A percentile compares a stretch with the other conserved stretches of the same genome.
Evolutionary conservation across 2,113 vertebrate species (phyloP).

Genomic region (Leptodactylus fuscus): DNA sequence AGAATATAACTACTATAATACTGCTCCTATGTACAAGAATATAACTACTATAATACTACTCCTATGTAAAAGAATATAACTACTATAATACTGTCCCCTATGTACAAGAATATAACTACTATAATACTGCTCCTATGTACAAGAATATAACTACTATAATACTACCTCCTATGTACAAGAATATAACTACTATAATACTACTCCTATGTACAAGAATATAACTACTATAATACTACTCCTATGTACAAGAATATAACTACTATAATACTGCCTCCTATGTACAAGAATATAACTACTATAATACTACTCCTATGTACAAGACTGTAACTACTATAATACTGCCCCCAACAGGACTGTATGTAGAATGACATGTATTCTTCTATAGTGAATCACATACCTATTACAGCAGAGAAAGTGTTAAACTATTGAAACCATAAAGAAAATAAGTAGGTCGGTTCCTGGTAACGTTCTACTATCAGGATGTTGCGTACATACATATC

Average conservation of each 20-base stretch:
- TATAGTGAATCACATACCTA: not conserved
- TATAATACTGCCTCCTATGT: constrained; percentile 3
- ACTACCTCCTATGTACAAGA: not conserved
- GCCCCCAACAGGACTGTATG: not conserved
- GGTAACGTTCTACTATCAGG: not conserved
- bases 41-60: constrained; percentile 7
- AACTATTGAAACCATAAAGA: not conserved
- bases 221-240: not conserved
- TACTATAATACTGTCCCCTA: constrained; percentile 10
- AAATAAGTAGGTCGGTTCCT: not conserved
- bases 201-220: not conserved
- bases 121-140: not conserved
- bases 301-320: constrained; percentile 1
- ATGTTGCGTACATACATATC: not conserved
- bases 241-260: constrained; percentile 1
- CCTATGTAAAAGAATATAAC: constrained; percentile 5
- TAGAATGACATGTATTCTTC: not conserved
- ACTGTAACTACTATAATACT: constrained; percentile 3
- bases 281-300: constrained; percentile 17
- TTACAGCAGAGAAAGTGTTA: not conserved
- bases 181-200: constrained; percentile 9
- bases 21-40: not conserved
- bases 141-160: constrained; percentile 14
- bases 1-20: constrained; percentile 18
- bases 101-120: constrained; percentile 1